phyloP scores from a whole-genome alignment of 2,888 invertebrate species.

The Hymenopus coronatus region DNA sequence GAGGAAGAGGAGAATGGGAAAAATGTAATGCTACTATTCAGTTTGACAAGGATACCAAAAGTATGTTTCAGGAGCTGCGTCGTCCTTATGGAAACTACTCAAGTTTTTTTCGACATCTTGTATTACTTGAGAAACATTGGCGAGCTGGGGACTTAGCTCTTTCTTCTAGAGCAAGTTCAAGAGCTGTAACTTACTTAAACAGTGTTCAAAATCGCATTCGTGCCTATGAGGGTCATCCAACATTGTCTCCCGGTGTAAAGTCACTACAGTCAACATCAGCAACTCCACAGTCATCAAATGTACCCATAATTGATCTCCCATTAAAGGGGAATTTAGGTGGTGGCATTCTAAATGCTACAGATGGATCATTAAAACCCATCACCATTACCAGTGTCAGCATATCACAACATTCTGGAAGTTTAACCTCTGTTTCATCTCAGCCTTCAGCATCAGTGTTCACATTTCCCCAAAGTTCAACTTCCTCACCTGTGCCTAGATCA shows the following conservation, averaged over 20 bases:
- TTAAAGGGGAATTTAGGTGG: constrained; percentile 6
- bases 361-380: not conserved
- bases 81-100: constrained; percentile 86
- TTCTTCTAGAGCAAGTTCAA: constrained; percentile 68
- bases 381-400: constrained; percentile 3
- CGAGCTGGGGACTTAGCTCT: constrained; percentile 58
- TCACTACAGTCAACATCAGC: not conserved
- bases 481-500: constrained; percentile 1
- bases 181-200: constrained; percentile 74
- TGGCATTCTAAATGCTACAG: not conserved
- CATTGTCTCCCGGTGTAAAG: constrained; percentile 21
- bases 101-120: constrained; percentile 77
- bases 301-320: constrained; percentile 28
- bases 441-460: not conserved
- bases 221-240: constrained; percentile 61
- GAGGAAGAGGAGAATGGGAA: constrained; percentile 64
- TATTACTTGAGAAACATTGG: constrained; percentile 79
- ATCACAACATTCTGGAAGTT: not conserved
- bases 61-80: constrained; percentile 77
- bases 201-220: constrained; percentile 75
- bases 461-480: not conserved
- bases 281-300: constrained; percentile 31
- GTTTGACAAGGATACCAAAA: constrained; percentile 77
- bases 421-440: not conserved
- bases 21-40: constrained; percentile 75